These are phyloP conservation scores for Caretta caretta DNA, from an alignment of 2,113 vertebrate genomes.

Conservation along the genomic window DNA sequence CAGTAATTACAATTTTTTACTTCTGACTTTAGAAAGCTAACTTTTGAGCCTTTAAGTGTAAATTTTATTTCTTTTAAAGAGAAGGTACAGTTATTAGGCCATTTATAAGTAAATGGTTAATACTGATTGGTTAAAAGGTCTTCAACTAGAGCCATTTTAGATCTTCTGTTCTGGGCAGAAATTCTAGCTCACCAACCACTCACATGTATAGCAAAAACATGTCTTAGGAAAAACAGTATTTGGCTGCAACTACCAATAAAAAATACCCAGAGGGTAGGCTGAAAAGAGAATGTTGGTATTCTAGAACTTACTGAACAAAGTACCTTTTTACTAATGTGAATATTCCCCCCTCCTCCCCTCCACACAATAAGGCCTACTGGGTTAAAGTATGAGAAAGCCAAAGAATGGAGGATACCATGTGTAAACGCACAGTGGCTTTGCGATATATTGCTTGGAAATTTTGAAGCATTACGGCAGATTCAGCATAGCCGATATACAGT, in stretches of 20 bases:
- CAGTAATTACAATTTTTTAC: not conserved
- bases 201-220: accelerated
- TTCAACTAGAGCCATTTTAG: not conserved
- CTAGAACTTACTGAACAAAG: not conserved
- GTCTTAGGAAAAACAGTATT: not conserved
- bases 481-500: slow-evolving; percentile 90
- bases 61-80: not conserved
- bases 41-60: not conserved
- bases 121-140: not conserved
- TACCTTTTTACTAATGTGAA: not conserved
- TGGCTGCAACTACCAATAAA: not conserved
- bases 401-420: slow-evolving; percentile 97
- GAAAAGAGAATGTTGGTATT: accelerated
- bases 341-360: accelerated
- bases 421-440: slow-evolving; percentile 97
- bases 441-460: slow-evolving; percentile 93
- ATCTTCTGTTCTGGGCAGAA: not conserved
- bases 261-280: not conserved
- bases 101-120: not conserved
- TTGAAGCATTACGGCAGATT: slow-evolving; percentile 92
- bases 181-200: not conserved
- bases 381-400: slow-evolving; percentile 96
- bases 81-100: not conserved
- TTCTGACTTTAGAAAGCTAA: not conserved
- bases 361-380: slow-evolving; percentile 84